Evolutionary conservation across 2,113 vertebrate species (phyloP), one percentile per base, ranked within the genome.

Genomic region (Donacobius atricapilla): DNA sequence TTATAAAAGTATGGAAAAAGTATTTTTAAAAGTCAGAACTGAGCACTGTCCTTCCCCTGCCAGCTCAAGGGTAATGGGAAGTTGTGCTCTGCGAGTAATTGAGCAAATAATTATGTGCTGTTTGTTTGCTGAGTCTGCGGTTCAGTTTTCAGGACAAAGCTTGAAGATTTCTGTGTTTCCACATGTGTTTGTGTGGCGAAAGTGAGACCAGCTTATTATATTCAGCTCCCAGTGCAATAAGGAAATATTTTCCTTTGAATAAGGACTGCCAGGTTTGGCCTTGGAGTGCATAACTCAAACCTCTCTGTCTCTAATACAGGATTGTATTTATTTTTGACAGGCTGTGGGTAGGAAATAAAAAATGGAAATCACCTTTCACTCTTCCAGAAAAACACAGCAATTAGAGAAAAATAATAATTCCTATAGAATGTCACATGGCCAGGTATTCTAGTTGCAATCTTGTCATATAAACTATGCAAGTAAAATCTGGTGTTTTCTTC

Each of bases 71-170:
- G 75, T 81, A 94, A 82, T 3, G 30, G 61, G 90, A 64, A 91
- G 81, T 82, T 89, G 44, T 85, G 81, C 33, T 94, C 30, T 0
- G 0, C 81, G 73, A 82, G 77, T 87, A 96, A 94, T 47, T 87
- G 93, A 94, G 77, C 78, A 85, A 97, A 89, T 93, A 96, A 93
- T 96, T 87, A 82, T 2, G 48, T 47, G 48, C 87, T 87, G 70
- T 76, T 94, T 95, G 72, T 89, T 94, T 94, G 87, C 87, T 93
- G 92, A 89, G 65, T 84, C 73, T 95, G 87, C 0, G 0, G n/a
- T 78, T 94, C 78, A 68, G 56, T 79, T 93, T 94, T 89, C 78
- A 82, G 44, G 56, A 56, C 1, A 15, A 88, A 83, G 72, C 87
- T 75, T 87, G 60, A 33, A 54, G 57, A 63, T 85, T 96, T 91